Base-by-base conservation (phyloP, 2,888 invertebrate species). In the Podabrus alpinus region DNA sequence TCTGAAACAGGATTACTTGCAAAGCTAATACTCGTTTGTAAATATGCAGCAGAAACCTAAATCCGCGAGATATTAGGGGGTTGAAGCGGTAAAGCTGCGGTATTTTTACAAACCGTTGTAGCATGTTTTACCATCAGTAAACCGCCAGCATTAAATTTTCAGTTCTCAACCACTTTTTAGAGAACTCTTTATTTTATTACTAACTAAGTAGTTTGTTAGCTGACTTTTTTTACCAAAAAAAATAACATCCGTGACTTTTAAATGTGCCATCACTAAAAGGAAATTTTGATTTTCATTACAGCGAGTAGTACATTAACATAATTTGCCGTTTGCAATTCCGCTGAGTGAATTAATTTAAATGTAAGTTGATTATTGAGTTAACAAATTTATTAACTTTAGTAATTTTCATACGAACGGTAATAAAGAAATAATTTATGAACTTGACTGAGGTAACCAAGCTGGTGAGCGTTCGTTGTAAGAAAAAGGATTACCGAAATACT, bases 31-130 rank as follows among this genome's bases (percentile, higher is more conserved):
- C 70, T 61, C 67, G 61, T 74, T 74, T 59, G 59, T 68, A 74
- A 74, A 74, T 68, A 67, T 71, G 71, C 66, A 16, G 69, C 68
- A 71, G 59, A 61, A 24, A 68, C 68, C 66, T 60, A 70, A 74
- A 74, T 70, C 74, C 70, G 60, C 68, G 67, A 74, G 74, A 71
- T 74, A 68, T 74, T 74, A 62, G 15, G 62, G 59, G 69, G 71
- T 45, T 64, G 73, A 69, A 60, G 69, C 69, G 73, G 74, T 61
- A 68, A 72, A 72, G 72, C 74, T 76, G 76, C 74, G 78, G 78
- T 74, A 75, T 78, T 78, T 78, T 78, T 78, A 76, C 76, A 78
- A 76, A 71, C 74, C 76, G 66, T 66, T 72, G 67, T 68, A 66
- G 72, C 77, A 62, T 77, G 77, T 77, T 77, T 75, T 75, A 72